Percentiles rank a stretch among this genome's conserved stretches.
phyloP scores from a whole-genome alignment of 2,888 invertebrate genomes.

The Junonia oenone region DNA sequence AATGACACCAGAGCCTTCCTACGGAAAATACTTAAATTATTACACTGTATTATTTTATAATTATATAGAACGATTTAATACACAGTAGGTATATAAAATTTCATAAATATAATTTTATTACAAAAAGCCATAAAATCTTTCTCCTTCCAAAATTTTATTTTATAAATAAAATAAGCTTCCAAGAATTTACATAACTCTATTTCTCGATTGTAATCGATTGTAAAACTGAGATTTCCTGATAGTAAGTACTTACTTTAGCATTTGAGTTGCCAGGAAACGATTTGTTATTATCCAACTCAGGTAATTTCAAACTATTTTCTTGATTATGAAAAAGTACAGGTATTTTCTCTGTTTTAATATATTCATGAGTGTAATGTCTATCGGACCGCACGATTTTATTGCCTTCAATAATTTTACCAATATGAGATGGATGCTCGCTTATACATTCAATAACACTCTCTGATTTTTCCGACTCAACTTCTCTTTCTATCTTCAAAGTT shows the following conservation, averaged over 20 bases:
- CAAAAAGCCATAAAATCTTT: too few relatives aligned
- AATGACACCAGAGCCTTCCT: slow-evolving; percentile 31
- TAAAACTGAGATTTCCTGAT: too few relatives aligned
- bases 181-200: too few relatives aligned
- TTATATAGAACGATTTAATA: too few relatives aligned
- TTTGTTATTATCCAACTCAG: slow-evolving; percentile 1
- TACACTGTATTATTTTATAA: too few relatives aligned
- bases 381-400: slow-evolving; percentile 30
- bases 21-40: not conserved
- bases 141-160: too few relatives aligned
- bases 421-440: not conserved
- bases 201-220: too few relatives aligned
- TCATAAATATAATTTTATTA: too few relatives aligned
- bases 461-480: slow-evolving; percentile 19
- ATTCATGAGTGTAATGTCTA: slow-evolving; percentile 1
- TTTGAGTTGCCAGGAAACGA: not conserved
- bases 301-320: slow-evolving; percentile 9
- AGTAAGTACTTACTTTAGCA: not conserved
- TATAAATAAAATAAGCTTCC: too few relatives aligned
- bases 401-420: slow-evolving; percentile 38
- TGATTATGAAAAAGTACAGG: slow-evolving; percentile 32
- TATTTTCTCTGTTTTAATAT: slow-evolving; percentile 5
- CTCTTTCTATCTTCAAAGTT: slow-evolving; percentile 11
- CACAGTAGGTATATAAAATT: too few relatives aligned
- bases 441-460: slow-evolving; percentile 37